Evolutionary conservation across 1,140 invertebrate genomes (phyloP), one percentile per base, ranked within the genome.

Genomic region (Hyles euphorbiae): DNA sequence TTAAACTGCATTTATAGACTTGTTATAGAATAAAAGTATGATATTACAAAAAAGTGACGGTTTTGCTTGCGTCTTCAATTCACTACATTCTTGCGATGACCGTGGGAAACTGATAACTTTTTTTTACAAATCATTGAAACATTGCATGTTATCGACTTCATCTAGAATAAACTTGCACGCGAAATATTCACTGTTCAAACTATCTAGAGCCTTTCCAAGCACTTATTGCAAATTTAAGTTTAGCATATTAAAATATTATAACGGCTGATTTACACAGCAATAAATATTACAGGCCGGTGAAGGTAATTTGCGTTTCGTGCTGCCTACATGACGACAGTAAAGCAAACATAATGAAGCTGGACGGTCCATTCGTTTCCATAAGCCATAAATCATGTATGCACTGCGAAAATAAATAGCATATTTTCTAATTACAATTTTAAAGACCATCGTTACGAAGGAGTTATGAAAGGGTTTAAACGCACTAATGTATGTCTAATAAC

Each of bases 121-220:
- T 53, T 7, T 8, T 65, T 72, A 65, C 61, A 56, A 68, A 53
- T 63, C 71, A 59, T 63, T 71, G 68, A 64, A 68, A 70, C 74
- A 68, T 76, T 76, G 67, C 70, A 67, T 65, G 70, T 76, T 68
- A 71, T 58, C 67, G 74, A 74, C 74, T 60, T 40, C 22, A 22
- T 22, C 22, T 22, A 22, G 22, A 22, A 22, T 22, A 22, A 22
- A 22, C 22, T 22, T 22, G 22, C 2, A 22, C 22, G 22, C 22
- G 22, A 0, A 22, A 22, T 22, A 22, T 22, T 22, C 22, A 22
- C 22, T 22, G 22, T 2, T 22, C 22, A 22, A 22, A 22, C 22
- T 22, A 22, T 22, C 22, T 22, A 22, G 22, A 22, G 22, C 22
- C 2, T 22, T 22, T 22, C 22, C 22, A 22, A 2, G 22, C 22